Evolutionary conservation across 2,797 vertebrate species (phyloP).

Genomic region (Pygocentrus nattereri): DNA sequence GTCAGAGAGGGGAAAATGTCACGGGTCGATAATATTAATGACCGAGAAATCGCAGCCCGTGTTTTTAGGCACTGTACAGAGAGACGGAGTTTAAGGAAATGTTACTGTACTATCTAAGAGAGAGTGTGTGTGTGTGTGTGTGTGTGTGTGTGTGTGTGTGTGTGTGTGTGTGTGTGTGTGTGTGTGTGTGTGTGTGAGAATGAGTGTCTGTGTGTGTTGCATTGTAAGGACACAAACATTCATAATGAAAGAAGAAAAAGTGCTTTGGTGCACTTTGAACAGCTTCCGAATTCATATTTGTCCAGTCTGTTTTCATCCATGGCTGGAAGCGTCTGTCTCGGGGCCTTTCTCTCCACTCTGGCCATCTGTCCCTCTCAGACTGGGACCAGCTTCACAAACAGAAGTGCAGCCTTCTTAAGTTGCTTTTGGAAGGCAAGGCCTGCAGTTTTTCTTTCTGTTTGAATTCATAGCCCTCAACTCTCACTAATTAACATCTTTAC

Average conservation of each 20-base stretch:
- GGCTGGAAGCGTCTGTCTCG: slow-evolving; percentile 38
- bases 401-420: neutral
- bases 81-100: neutral
- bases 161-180: neutral
- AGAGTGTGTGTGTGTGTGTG: neutral
- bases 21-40: slow-evolving; percentile 9
- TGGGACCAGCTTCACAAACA: slow-evolving; percentile 24
- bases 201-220: neutral
- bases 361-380: slow-evolving; percentile 42
- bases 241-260: neutral
- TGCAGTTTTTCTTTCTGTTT: neutral
- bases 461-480: neutral
- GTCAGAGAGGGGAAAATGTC: slow-evolving; percentile 2
- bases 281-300: slow-evolving; percentile 28
- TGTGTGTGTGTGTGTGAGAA: too few species aligned
- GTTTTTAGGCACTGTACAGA: neutral
- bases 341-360: slow-evolving; percentile 20
- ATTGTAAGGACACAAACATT: neutral
- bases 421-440: neutral
- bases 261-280: slow-evolving; percentile 12
- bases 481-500: neutral
- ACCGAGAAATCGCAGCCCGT: too few species aligned
- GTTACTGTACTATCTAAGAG: neutral
- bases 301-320: slow-evolving; percentile 25
- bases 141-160: neutral